These are phyloP conservation scores for Porites cylindrica DNA, from an alignment of 92 coral and sea anemone species.

Conservation along the genomic window DNA sequence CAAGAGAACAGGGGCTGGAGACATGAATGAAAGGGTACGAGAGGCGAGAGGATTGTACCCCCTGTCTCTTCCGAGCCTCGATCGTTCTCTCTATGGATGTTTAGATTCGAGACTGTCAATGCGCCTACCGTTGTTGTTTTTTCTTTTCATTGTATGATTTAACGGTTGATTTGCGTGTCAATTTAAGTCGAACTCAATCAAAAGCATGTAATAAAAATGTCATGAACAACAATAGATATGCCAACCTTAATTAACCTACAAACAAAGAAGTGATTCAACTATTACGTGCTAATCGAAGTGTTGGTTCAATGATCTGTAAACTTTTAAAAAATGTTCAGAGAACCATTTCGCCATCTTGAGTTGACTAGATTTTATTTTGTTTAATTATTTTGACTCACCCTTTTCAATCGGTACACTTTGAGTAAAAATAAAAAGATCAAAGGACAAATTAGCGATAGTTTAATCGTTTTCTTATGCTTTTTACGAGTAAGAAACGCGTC, in stretches of 20 bases:
- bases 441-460: neutral
- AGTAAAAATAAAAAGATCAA: neutral
- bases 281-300: neutral
- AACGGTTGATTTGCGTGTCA: slow-evolving; percentile 33
- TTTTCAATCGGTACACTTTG: slow-evolving; percentile 35
- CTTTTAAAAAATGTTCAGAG: neutral
- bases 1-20: too few species aligned
- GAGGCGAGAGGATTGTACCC: too few species aligned
- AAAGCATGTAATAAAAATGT: neutral
- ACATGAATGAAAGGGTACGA: too few species aligned
- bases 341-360: neutral
- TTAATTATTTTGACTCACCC: slow-evolving; percentile 7
- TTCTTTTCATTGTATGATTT: slow-evolving; percentile 26
- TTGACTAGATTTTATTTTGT: neutral
- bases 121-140: neutral
- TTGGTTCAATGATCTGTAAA: neutral
- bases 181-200: neutral
- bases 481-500: too few species aligned
- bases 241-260: slow-evolving; percentile 8
- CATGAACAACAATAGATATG: slow-evolving; percentile 11
- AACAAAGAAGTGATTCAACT: slow-evolving; percentile 24
- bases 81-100: neutral
- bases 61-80: too few species aligned
- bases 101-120: neutral
- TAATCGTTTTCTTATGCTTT: neutral